Conservation (phyloP, 2,797 vertebrate genomes). For the Enteromius unitaeniatus region DNA sequence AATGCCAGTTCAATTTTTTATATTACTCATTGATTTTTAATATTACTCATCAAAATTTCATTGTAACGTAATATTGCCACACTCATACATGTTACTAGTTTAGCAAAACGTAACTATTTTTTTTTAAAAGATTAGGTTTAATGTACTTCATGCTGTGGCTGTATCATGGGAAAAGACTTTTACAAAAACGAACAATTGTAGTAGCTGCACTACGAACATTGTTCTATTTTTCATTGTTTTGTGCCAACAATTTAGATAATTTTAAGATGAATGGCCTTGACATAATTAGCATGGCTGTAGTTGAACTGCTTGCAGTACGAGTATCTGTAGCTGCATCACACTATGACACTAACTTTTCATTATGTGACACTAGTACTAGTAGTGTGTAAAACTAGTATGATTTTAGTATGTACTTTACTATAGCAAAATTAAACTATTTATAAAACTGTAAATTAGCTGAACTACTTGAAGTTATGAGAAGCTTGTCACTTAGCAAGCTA, state of each 20-base stretch:
- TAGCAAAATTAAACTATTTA: neutral
- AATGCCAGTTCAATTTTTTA: too few species aligned
- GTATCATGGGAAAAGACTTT: neutral
- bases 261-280: too few species aligned
- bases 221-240: neutral
- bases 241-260: neutral
- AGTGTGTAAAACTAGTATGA: too few species aligned
- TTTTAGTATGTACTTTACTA: neutral
- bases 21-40: too few species aligned
- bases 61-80: neutral
- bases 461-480: neutral
- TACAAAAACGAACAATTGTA: neutral
- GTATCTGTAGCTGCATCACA: neutral
- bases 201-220: neutral
- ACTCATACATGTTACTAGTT: neutral
- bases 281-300: neutral
- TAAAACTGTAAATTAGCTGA: neutral
- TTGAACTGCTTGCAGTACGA: neutral
- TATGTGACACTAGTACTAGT: neutral
- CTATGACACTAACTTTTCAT: neutral
- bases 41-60: neutral
- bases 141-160: neutral
- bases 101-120: neutral
- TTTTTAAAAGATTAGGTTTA: neutral
- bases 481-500: neutral